phyloP scores from a whole-genome alignment of 2,888 invertebrate species.

The Trichopria drosophilae region DNA sequence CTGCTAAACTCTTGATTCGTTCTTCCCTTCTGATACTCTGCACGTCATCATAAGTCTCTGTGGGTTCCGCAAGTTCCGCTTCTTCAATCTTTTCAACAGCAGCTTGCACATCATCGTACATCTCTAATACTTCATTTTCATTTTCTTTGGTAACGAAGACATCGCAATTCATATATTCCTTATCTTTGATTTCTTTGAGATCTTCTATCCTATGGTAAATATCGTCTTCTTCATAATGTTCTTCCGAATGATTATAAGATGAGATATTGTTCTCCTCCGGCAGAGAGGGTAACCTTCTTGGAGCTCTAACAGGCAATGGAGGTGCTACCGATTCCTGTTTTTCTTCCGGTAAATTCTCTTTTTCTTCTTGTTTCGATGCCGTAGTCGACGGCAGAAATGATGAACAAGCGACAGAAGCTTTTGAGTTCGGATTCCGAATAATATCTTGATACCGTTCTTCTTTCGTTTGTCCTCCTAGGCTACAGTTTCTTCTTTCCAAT shows the following conservation, averaged over 20 bases:
- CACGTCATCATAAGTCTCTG: constrained; percentile 38
- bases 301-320: constrained; percentile 22
- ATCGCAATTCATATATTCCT: constrained; percentile 35
- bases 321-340: constrained; percentile 17
- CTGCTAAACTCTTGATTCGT: neutral
- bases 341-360: neutral
- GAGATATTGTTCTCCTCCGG: too few species aligned
- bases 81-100: constrained; percentile 4
- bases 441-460: too few species aligned
- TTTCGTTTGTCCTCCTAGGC: too few species aligned
- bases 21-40: constrained; percentile 13
- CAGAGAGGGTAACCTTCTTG: constrained; percentile 24
- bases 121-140: constrained; percentile 25
- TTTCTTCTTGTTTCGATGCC: neutral
- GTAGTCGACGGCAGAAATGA: constrained; percentile 3
- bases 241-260: constrained; percentile 36
- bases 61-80: constrained; percentile 9
- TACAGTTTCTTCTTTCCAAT: too few species aligned
- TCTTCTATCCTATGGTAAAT: constrained; percentile 54
- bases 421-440: constrained; percentile 9
- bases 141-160: constrained; percentile 15
- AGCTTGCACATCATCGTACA: constrained; percentile 42
- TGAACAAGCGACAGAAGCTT: constrained; percentile 1
- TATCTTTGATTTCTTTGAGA: constrained; percentile 35
- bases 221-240: constrained; percentile 49